Percentiles rank a stretch among this genome's conserved stretches.
Conservation (phyloP, 1,140 invertebrate genomes). For the Drosophila santomea region DNA sequence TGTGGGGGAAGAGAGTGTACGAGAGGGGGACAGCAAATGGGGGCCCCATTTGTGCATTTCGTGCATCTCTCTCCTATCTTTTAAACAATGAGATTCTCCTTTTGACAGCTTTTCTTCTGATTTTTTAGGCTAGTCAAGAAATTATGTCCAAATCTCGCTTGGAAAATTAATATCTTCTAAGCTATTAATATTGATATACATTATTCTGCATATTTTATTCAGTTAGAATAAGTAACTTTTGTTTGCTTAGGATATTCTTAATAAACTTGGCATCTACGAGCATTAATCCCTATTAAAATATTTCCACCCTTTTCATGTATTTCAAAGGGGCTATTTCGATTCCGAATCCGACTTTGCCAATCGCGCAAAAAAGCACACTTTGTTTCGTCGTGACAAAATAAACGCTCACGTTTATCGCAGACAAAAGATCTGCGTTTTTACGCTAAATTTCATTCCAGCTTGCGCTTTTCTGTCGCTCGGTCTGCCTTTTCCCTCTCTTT, state of each 20-base stretch:
- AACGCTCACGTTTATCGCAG: slow-evolving; percentile 80
- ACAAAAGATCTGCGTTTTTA: slow-evolving; percentile 82
- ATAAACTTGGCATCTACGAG: too few relatives aligned
- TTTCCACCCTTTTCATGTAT: neutral
- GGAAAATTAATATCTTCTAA: too few relatives aligned
- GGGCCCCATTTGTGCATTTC: slow-evolving; percentile 23
- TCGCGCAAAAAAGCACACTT: slow-evolving; percentile 82
- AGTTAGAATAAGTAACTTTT: too few relatives aligned
- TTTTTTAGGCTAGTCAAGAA: neutral
- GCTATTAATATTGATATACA: too few relatives aligned
- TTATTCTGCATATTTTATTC: too few relatives aligned
- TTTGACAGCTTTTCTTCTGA: slow-evolving; percentile 19
- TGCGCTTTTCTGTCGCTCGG: slow-evolving; percentile 46
- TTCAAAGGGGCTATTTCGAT: slow-evolving; percentile 2
- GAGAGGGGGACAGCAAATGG: neutral
- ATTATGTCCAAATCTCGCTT: neutral
- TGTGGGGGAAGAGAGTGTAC: too few relatives aligned
- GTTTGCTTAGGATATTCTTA: too few relatives aligned
- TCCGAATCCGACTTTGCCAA: slow-evolving; percentile 39
- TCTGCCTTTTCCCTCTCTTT: slow-evolving; percentile 14
- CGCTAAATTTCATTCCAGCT: slow-evolving; percentile 80
- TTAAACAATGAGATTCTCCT: slow-evolving; percentile 34
- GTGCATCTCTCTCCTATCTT: slow-evolving; percentile 41
- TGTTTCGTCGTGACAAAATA: slow-evolving; percentile 81
- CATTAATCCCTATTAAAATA: neutral